Percentiles rank a stretch among this genome's conserved stretches.
These are phyloP conservation scores for Alces alces DNA, from an alignment of 2,113 vertebrate genomes.

Conservation along the genomic window DNA sequence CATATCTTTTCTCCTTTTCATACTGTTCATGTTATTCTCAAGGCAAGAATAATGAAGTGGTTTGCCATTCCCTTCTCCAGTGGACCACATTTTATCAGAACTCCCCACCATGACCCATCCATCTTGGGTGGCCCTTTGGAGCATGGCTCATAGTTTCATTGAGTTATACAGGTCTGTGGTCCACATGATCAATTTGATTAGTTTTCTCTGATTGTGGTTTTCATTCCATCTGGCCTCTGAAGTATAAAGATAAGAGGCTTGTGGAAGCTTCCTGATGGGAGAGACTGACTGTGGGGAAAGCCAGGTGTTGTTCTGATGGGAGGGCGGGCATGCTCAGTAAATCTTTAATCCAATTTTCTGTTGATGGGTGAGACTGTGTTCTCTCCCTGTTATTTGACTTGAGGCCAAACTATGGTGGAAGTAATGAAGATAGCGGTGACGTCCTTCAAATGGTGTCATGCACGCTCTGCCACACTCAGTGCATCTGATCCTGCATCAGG, in stretches of 20 bases:
- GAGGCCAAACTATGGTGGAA: background rate
- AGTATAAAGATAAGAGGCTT: background rate
- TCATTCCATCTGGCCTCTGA: background rate
- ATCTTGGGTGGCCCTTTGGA: background rate
- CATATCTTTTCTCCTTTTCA: background rate
- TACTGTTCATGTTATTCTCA: background rate
- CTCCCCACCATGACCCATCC: background rate
- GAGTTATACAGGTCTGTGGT: background rate
- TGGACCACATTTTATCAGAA: background rate
- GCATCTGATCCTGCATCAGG: background rate
- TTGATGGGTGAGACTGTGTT: background rate
- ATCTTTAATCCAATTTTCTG: background rate
- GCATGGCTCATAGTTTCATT: background rate
- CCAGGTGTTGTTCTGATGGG: background rate
- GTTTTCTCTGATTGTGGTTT: background rate
- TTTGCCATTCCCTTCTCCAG: background rate
- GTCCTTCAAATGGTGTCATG: background rate
- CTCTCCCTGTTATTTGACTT: background rate
- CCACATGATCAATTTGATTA: background rate
- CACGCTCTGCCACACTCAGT: rapidly evolving
- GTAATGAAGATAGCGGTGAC: background rate
- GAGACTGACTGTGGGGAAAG: background rate
- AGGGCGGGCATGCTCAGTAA: background rate
- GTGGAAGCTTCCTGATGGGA: background rate
- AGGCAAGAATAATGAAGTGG: background rate